A percentile compares a stretch with the other conserved stretches of the same genome.
These are phyloP conservation scores for Ischnura elegans DNA, from an alignment of 2,888 invertebrate genomes.

Conservation along the genomic window DNA sequence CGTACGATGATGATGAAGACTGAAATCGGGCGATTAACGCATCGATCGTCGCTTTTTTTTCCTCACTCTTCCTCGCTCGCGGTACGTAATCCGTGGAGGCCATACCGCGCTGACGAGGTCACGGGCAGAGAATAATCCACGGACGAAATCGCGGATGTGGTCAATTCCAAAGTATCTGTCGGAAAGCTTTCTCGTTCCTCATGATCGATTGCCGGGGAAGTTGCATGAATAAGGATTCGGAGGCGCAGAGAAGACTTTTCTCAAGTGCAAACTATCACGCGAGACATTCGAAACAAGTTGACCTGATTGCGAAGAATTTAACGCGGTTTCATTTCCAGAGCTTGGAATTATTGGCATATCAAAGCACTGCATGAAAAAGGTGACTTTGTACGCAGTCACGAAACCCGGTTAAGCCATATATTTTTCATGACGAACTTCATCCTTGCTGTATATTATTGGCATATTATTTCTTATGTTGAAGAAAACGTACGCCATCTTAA, in stretches of 20 bases:
- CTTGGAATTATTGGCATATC: no score
- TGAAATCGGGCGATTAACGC: conserved; percentile 11
- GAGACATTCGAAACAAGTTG: neutral
- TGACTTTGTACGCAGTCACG: no score
- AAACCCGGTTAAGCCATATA: no score
- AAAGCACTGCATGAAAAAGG: no score
- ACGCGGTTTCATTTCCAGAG: neutral
- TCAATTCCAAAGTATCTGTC: neutral
- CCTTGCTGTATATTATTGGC: no score
- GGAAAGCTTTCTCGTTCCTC: neutral
- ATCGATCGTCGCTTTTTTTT: neutral
- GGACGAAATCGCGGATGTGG: neutral
- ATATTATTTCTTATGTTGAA: no score
- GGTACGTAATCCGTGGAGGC: neutral
- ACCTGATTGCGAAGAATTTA: neutral
- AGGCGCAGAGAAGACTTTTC: no score
- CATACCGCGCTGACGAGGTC: neutral
- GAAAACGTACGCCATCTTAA: no score
- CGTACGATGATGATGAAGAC: neutral
- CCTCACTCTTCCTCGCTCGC: neutral
- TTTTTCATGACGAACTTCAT: no score
- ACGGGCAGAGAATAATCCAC: neutral
- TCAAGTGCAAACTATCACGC: neutral
- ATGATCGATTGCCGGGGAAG: neutral
- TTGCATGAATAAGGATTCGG: neutral